Percentiles rank a stretch among this genome's conserved stretches.
These are phyloP conservation scores for Sinhomidia bicolor DNA, from an alignment of 2,888 invertebrate species.

Conservation along the genomic window DNA sequence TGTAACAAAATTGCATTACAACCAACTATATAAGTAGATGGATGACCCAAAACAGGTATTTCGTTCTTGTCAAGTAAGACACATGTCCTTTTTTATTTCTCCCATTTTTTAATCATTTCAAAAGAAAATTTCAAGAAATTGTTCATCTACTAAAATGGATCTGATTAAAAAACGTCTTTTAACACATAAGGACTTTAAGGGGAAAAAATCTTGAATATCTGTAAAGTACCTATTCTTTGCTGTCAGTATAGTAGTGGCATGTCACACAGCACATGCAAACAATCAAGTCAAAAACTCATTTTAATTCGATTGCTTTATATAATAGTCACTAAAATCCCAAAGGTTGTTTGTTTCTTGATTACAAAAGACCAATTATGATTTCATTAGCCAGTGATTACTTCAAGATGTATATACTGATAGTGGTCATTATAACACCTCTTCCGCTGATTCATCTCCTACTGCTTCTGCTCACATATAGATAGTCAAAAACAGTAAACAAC, in stretches of 20 bases:
- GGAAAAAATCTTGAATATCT: too few relatives aligned
- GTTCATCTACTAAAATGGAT: background rate
- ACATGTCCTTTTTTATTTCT: constrained; percentile 8
- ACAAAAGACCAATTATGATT: constrained; percentile 57
- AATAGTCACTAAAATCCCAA: background rate
- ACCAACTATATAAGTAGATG: background rate
- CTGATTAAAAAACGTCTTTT: too few relatives aligned
- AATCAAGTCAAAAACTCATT: background rate
- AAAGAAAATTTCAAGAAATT: background rate
- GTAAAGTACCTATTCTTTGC: too few relatives aligned
- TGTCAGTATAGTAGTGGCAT: background rate
- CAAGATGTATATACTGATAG: constrained; percentile 46
- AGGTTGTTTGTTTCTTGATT: constrained; percentile 27
- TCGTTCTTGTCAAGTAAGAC: background rate
- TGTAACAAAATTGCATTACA: background rate
- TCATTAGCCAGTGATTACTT: constrained; percentile 57
- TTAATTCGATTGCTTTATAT: background rate
- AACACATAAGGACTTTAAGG: too few relatives aligned
- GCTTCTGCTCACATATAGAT: background rate
- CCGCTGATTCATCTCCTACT: constrained; percentile 45
- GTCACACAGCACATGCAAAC: background rate
- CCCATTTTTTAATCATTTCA: background rate
- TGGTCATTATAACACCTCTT: constrained; percentile 51
- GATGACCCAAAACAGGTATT: constrained; percentile 60
- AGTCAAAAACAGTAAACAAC: background rate